A percentile compares a stretch with the other conserved stretches of the same genome.
Conservation (phyloP, 2,113 vertebrate species). For the Rhodinocichla rosea region DNA sequence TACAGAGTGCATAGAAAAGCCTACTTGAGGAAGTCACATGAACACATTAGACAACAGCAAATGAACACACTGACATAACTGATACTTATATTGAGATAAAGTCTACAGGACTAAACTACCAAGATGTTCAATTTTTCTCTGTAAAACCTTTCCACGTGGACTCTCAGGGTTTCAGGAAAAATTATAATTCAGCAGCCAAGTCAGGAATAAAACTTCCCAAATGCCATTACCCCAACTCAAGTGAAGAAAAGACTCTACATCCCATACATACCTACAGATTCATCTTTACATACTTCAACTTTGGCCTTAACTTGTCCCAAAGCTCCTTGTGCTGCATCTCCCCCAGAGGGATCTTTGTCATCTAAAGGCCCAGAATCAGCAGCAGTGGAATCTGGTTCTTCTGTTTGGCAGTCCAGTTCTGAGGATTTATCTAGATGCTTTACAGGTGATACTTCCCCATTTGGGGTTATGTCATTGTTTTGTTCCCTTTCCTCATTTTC, state of each 20-base stretch:
- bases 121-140: not conserved
- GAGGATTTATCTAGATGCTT: slow-evolving; percentile 71
- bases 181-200: not conserved
- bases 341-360: slow-evolving; percentile 71
- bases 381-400: slow-evolving; percentile 79
- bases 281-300: slow-evolving; percentile 98
- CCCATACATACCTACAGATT: slow-evolving; percentile 88
- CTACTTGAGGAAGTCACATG: not conserved
- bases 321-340: slow-evolving; percentile 85
- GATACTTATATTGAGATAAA: not conserved
- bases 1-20: not conserved
- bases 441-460: slow-evolving; percentile 72
- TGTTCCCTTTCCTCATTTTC: slow-evolving; percentile 90
- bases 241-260: not conserved
- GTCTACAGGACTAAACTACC: not conserved
- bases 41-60: not conserved
- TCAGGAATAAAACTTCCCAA: not conserved
- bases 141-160: not conserved
- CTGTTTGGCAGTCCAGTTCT: slow-evolving; percentile 71
- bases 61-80: not conserved
- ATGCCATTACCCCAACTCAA: not conserved
- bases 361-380: slow-evolving; percentile 64
- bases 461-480: slow-evolving; percentile 80
- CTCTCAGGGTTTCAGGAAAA: not conserved
- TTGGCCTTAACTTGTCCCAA: slow-evolving; percentile 97